A percentile compares a stretch with the other conserved stretches of the same genome.
phyloP scores from a whole-genome alignment of 2,888 invertebrate species.

The Drosophila nigricruria region DNA sequence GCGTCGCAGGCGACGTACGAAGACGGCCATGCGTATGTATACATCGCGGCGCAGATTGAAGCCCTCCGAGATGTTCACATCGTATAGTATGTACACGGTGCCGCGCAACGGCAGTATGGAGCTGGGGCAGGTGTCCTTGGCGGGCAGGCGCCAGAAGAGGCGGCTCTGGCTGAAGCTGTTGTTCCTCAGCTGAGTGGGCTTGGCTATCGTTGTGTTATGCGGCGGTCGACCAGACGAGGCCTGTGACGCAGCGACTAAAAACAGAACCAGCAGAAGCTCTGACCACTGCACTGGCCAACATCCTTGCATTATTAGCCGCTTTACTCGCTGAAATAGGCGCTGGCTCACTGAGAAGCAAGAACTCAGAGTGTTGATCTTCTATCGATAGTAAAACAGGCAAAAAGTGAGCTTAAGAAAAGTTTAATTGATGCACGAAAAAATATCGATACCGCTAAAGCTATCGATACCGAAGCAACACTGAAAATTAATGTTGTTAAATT shows the following conservation, averaged over 20 bases:
- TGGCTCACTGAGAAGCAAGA: slow-evolving; percentile 23
- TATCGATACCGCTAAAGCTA: slow-evolving; percentile 1
- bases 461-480: neutral
- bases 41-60: slow-evolving; percentile 98
- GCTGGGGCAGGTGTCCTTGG: slow-evolving; percentile 50
- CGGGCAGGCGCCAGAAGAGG: slow-evolving; percentile 32
- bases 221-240: slow-evolving; percentile 4
- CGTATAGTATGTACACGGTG: slow-evolving; percentile 91
- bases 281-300: slow-evolving; percentile 56
- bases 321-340: slow-evolving; percentile 38
- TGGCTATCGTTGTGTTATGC: slow-evolving; percentile 24
- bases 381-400: slow-evolving; percentile 24
- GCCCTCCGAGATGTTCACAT: slow-evolving; percentile 97
- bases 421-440: neutral
- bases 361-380: slow-evolving; percentile 32
- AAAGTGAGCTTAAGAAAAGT: neutral
- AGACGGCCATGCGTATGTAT: slow-evolving; percentile 95
- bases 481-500: no score
- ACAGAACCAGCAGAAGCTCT: slow-evolving; percentile 39
- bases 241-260: slow-evolving; percentile 30
- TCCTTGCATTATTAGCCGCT: slow-evolving; percentile 40
- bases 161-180: slow-evolving; percentile 34
- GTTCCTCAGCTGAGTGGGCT: slow-evolving; percentile 11
- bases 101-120: slow-evolving; percentile 58
- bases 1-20: slow-evolving; percentile 89